phyloP scores from a whole-genome alignment of 2,797 vertebrate species.

The Clarias laeviceps region DNA sequence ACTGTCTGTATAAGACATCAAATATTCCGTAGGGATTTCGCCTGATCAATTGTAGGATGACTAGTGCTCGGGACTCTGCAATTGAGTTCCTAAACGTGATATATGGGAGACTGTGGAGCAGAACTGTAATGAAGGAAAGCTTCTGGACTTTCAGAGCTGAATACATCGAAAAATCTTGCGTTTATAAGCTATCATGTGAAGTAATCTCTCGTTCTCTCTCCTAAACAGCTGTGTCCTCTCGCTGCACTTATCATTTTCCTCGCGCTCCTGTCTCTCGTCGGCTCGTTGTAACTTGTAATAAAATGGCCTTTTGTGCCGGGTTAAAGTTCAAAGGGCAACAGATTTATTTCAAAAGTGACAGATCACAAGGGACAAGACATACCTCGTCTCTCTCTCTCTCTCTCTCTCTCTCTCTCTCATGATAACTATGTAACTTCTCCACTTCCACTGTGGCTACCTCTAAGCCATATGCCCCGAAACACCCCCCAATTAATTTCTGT shows the following conservation, averaged over 20 bases:
- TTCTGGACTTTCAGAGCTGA: constrained; percentile 70
- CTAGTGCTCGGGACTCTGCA: constrained; percentile 66
- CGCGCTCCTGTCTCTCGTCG: constrained; percentile 74
- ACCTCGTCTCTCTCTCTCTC: constrained; percentile 40
- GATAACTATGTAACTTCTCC: neutral
- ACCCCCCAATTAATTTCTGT: too few relatives aligned
- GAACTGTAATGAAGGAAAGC: constrained; percentile 75
- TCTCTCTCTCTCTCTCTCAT: constrained; percentile 18
- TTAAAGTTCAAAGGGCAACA: constrained; percentile 76
- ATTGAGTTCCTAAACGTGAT: constrained; percentile 69
- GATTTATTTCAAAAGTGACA: constrained; percentile 75
- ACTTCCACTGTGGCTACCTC: too few relatives aligned
- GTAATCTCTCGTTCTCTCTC: constrained; percentile 72
- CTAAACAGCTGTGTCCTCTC: constrained; percentile 72
- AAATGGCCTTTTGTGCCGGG: constrained; percentile 70
- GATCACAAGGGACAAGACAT: constrained; percentile 53
- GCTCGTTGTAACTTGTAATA: constrained; percentile 80
- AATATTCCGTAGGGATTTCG: constrained; percentile 68
- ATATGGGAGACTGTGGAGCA: constrained; percentile 63
- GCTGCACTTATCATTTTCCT: constrained; percentile 70
- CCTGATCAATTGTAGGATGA: constrained; percentile 70
- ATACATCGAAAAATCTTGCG: constrained; percentile 68
- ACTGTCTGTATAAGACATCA: constrained; percentile 55
- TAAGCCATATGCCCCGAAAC: too few relatives aligned
- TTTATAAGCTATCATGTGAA: constrained; percentile 75